phyloP scores from a whole-genome alignment of 1,140 invertebrate genomes.

The Diploscapter pachys region DNA sequence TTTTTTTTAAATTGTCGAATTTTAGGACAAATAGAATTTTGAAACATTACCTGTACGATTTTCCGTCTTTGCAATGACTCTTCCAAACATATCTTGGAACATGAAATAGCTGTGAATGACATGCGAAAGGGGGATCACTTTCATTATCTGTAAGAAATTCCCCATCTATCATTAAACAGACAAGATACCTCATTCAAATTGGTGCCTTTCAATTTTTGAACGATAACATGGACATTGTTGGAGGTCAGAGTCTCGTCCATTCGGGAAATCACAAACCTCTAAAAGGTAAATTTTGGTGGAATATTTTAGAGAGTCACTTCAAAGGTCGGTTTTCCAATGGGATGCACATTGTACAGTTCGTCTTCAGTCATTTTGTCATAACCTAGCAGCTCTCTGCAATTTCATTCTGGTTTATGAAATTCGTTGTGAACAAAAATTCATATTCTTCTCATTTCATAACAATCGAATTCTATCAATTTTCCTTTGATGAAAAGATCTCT shows the following conservation, averaged over 20 bases:
- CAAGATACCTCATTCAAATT: slow-evolving; percentile 32
- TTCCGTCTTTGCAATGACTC: slow-evolving; percentile 30
- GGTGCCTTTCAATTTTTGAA: slow-evolving; percentile 40
- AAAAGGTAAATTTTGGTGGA: not conserved
- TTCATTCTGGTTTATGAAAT: too few species aligned
- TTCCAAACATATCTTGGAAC: slow-evolving; percentile 36
- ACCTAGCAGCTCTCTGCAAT: too few species aligned
- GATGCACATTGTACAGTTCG: too few species aligned
- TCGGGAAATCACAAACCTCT: too few species aligned
- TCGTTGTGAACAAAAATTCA: too few species aligned
- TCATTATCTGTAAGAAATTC: slow-evolving; percentile 28
- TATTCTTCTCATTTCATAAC: not conserved
- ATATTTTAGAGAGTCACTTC: too few species aligned
- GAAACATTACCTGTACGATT: slow-evolving; percentile 22
- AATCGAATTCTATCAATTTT: not conserved
- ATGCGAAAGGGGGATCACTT: slow-evolving; percentile 37
- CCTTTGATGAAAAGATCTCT: not conserved
- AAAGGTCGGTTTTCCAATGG: too few species aligned
- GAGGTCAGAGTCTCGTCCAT: slow-evolving; percentile 5
- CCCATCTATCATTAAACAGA: not conserved
- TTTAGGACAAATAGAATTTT: too few species aligned
- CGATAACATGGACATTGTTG: slow-evolving; percentile 31
- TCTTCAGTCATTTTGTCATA: too few species aligned
- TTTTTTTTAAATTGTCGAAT: too few species aligned
- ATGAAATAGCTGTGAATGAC: slow-evolving; percentile 37